Percentiles rank a stretch among this genome's conserved stretches.
Conservation (phyloP, 2,888 invertebrate species). For the Oscheius sp. region DNA sequence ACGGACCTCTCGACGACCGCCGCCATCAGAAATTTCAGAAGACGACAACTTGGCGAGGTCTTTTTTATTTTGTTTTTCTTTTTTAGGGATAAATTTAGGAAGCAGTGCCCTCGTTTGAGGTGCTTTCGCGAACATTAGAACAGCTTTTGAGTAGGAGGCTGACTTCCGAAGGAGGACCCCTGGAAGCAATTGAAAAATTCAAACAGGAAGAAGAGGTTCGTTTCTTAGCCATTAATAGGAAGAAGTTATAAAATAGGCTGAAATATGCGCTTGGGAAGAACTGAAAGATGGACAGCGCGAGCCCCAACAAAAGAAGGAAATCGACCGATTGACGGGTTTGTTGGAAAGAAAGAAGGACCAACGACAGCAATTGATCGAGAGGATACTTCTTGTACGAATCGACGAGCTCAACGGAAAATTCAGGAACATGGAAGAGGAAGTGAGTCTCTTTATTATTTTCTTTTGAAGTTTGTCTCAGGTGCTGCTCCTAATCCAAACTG, state of each 20-base stretch:
- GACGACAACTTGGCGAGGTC: slow-evolving; percentile 61
- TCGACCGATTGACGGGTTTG: slow-evolving; percentile 32
- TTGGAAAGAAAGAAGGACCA: slow-evolving; percentile 19
- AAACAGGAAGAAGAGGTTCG: slow-evolving; percentile 31
- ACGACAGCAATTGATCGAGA: slow-evolving; percentile 17
- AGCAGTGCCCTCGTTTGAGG: slow-evolving; percentile 37
- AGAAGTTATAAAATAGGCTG: not conserved
- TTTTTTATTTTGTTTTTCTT: slow-evolving; percentile 8
- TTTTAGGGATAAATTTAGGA: slow-evolving; percentile 14
- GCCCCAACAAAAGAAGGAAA: slow-evolving; percentile 42
- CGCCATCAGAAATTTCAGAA: slow-evolving; percentile 51
- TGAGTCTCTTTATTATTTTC: not conserved
- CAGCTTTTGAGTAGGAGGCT: slow-evolving; percentile 14
- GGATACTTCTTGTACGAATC: slow-evolving; percentile 21
- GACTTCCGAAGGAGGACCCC: slow-evolving; percentile 19
- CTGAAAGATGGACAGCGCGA: slow-evolving; percentile 46
- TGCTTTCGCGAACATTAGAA: slow-evolving; percentile 30
- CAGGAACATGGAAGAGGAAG: slow-evolving; percentile 36
- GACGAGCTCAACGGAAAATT: slow-evolving; percentile 41
- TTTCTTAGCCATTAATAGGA: not conserved
- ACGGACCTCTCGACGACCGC: slow-evolving; percentile 57
- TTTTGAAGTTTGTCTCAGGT: slow-evolving; percentile 6
- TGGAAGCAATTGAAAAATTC: slow-evolving; percentile 22
- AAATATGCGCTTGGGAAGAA: slow-evolving; percentile 49
- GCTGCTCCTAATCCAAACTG: slow-evolving; percentile 45